Evolutionary conservation across 2,797 vertebrate genomes (phyloP), one percentile per base, ranked within the genome.

Genomic region (Chelmon rostratus): DNA sequence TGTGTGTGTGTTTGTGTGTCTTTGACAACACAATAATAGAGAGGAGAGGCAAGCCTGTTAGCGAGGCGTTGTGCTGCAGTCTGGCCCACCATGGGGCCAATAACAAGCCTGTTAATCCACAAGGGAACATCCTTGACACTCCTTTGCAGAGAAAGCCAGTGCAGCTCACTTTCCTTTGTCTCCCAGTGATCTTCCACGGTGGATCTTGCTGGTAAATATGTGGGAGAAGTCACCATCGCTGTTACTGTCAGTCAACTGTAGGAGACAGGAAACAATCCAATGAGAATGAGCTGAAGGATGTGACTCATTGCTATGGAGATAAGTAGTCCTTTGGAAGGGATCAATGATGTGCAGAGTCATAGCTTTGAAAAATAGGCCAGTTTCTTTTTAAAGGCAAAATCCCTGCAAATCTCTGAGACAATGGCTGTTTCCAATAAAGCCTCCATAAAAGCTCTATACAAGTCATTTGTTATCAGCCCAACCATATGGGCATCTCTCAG

Each of bases 361-460:
- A 82, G 89, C 85, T 89, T 87, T 91, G 85, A 86, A 85, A 91
- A 93, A 91, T 89, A 86, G 91, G 87, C 78, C 88, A 86, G 82
- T 84, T 89, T 90, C 82, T 85, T 93, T 91, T 91, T 89, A 87
- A 90, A 92, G 83, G 76, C 77, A 84, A 50, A 92, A 92, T 92
- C 90, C 89, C 82, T 68, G 81, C 84, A 90, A 93, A 93, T 93
- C 91, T 91, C 79, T 70, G 76, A 90, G 83, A 93, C 91, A 91
- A 92, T 89, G 78, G 79, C 62, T 68, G 84, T 56, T 88, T 88
- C 76, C 83, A 79, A 69, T 86, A 81, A 88, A 88, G 82, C 86
- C 71, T 71, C 80, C 63, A 65, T 78, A 76, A 88, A 86, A 85
- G 86, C 87, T 72, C 76, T 28, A 35, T 73, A 44, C 78, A 80